Evolutionary conservation across 2,888 invertebrate species (phyloP).

Genomic region (Orgyia antiqua): DNA sequence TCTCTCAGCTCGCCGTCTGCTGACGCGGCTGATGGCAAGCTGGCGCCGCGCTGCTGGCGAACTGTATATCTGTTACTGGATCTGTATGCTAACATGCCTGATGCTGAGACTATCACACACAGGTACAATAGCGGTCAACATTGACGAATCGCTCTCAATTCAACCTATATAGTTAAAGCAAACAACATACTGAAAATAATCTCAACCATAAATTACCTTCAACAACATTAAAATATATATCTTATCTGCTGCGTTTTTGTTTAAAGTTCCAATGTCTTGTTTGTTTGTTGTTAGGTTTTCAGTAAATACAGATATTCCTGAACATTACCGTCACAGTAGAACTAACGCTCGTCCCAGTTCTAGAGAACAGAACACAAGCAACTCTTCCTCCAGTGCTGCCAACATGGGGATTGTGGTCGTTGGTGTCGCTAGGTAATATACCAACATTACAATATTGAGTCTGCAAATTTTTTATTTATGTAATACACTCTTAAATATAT

Average conservation of each 20-base stretch:
- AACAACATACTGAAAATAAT: too few species aligned
- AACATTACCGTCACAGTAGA: slow-evolving; percentile 79
- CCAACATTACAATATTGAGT: too few species aligned
- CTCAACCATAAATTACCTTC: too few species aligned
- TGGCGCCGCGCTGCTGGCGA: slow-evolving; percentile 93
- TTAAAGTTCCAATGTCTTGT: too few species aligned
- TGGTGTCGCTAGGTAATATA: slow-evolving; percentile 80
- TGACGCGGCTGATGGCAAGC: slow-evolving; percentile 34
- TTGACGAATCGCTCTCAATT: too few species aligned
- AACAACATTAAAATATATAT: too few species aligned
- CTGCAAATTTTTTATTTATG: background rate
- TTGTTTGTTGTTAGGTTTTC: slow-evolving; percentile 73
- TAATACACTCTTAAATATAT: background rate
- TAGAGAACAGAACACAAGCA: slow-evolving; percentile 58
- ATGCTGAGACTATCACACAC: slow-evolving; percentile 93
- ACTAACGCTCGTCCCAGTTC: slow-evolving; percentile 46
- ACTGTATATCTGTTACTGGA: slow-evolving; percentile 95
- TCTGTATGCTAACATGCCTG: slow-evolving; percentile 95
- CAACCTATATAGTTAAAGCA: too few species aligned
- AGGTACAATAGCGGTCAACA: too few species aligned
- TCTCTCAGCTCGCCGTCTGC: slow-evolving; percentile 17
- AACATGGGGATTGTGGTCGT: slow-evolving; percentile 87
- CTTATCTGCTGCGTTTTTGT: background rate
- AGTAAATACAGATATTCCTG: slow-evolving; percentile 83
- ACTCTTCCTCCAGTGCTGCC: slow-evolving; percentile 73